Evolutionary conservation across 2,888 invertebrate genomes (phyloP).

Genomic region (Mayetiola destructor): DNA sequence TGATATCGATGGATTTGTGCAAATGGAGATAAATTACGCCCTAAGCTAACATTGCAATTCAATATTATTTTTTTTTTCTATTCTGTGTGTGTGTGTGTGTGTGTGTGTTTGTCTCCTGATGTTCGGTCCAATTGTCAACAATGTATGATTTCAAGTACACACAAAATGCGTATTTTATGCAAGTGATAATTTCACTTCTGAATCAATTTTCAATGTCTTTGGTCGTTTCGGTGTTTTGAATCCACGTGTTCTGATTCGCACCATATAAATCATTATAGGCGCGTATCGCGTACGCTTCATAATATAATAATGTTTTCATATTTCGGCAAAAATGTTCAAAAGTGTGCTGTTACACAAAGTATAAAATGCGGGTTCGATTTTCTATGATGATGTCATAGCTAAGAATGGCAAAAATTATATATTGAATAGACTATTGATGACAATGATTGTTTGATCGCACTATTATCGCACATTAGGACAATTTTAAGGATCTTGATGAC

Average conservation of each 20-base stretch:
- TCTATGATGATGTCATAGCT: background rate
- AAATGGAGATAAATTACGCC: background rate
- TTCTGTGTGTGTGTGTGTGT: background rate
- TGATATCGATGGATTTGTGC: background rate
- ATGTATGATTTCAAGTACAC: too few species aligned
- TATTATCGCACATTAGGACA: background rate
- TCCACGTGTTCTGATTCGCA: slow-evolving; percentile 7
- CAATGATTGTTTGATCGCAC: background rate
- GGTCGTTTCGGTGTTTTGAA: background rate
- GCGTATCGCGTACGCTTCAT: background rate
- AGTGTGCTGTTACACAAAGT: background rate
- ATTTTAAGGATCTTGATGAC: background rate
- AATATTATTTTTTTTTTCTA: background rate
- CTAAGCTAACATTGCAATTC: slow-evolving; percentile 5
- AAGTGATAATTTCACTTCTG: too few species aligned
- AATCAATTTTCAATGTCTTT: background rate
- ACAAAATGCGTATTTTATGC: too few species aligned
- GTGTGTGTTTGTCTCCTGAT: too few species aligned
- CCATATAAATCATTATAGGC: background rate
- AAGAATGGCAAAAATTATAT: background rate
- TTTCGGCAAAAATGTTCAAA: background rate
- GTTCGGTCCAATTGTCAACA: too few species aligned
- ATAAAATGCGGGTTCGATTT: slow-evolving; percentile 2
- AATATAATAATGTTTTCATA: background rate
- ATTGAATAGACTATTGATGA: background rate